A percentile compares a stretch with the other conserved stretches of the same genome.
These are phyloP conservation scores for Vulpes lagopus DNA, from an alignment of 2,113 vertebrate species.

Conservation along the genomic window DNA sequence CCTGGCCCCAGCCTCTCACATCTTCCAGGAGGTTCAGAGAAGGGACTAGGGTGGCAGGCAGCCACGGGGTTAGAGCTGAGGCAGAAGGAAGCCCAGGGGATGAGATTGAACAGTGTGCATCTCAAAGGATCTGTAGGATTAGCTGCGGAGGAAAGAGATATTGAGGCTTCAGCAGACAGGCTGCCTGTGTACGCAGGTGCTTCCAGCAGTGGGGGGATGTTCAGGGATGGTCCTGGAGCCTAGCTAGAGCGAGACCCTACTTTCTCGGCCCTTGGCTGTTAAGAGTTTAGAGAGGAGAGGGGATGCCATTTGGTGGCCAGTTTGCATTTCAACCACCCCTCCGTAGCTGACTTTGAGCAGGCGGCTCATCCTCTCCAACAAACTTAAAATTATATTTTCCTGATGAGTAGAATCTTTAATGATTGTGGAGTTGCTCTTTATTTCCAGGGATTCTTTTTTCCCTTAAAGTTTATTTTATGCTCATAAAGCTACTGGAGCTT, in stretches of 20 bases:
- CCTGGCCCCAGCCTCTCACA: background rate
- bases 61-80: background rate
- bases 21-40: background rate
- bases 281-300: background rate
- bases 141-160: background rate
- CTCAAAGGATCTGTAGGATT: background rate
- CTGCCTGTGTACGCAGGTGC: background rate
- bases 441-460: background rate
- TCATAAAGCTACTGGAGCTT: background rate
- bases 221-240: background rate
- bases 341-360: background rate
- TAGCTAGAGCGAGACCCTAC: background rate
- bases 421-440: background rate
- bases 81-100: background rate
- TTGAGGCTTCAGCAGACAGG: background rate
- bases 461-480: background rate
- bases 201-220: background rate
- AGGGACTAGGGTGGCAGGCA: background rate
- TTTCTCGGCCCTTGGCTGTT: background rate
- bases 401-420: background rate
- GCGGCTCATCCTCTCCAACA: background rate
- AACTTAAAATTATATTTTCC: background rate
- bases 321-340: background rate
- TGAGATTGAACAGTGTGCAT: background rate
- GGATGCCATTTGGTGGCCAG: accelerated